Base-by-base conservation (phyloP, 1,140 invertebrate species). In the Penaeus vannamei region DNA sequence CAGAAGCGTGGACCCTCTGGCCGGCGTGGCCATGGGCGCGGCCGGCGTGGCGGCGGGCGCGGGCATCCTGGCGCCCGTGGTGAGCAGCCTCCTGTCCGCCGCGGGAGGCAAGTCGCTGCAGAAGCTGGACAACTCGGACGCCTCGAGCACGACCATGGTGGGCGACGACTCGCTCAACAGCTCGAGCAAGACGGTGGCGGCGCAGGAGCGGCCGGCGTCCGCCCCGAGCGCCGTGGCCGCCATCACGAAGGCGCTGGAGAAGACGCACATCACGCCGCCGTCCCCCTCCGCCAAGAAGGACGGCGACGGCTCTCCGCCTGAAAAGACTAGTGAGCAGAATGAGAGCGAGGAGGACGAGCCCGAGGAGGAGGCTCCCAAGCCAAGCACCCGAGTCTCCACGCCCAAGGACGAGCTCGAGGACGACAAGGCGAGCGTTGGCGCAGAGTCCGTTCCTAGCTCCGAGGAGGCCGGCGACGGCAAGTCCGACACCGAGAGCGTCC, bases 401-500 rank as follows among this genome's bases (percentile, higher is more conserved):
- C 80, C 89, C 12, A 86, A 86, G 64, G 86, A 88, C n/a, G 86
- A 90, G 10, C 62, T 59, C 32, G 91, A 91, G 60, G 91, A 89
- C 61, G 89, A 90, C 62, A 91, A 91, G 86, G 62, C 91, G 2
- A 91, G 89, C 84, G 76, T 91, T 23, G 91, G 90, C 10, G 66
- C 86, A 20, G 91, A 84, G 36, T 88, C 91, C 20, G 85, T 89
- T 12, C 87, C 89, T 53, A 80, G 91, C 22, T 90, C 91, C 14
- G 87, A 89, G 29, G 87, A 85, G 53, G 87, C 89, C 26, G 91
- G 89, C 22, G 89, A 87, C 61, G 91, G 91, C 36, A 91, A 91
- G 84, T 90, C 89, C 20, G 91, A 91, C 80, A 91, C 89, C 12
- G 91, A 91, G 69, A 90, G 89, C 53, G 87, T 90, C 12, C 84